Conservation (phyloP, 2,888 invertebrate species). For the Clitarchus hookeri region DNA sequence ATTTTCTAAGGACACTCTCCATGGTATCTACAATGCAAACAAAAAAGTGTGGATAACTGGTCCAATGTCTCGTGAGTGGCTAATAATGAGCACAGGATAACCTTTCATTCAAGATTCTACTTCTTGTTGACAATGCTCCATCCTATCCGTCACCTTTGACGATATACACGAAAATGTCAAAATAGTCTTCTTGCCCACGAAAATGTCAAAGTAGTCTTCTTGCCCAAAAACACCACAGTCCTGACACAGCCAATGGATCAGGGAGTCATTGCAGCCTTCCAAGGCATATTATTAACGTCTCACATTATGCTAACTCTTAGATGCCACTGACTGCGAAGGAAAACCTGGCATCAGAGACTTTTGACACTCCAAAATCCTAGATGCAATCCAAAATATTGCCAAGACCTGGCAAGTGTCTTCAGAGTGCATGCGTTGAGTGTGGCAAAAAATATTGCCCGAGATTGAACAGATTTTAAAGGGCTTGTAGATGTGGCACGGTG, state of each 20-base stretch:
- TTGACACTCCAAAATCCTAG: neutral
- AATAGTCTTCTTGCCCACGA: neutral
- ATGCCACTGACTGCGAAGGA: too few relatives aligned
- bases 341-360: too few relatives aligned
- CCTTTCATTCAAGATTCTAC: neutral
- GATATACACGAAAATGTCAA: neutral
- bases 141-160: neutral
- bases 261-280: neutral
- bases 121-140: neutral
- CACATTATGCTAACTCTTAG: too few relatives aligned
- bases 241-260: neutral
- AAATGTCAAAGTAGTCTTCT: too few relatives aligned
- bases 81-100: neutral
- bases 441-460: neutral
- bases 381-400: neutral
- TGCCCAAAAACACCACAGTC: too few relatives aligned
- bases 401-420: neutral
- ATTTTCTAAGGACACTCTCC: neutral
- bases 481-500: neutral
- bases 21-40: constrained; percentile 19
- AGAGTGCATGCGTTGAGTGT: neutral
- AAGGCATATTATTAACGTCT: neutral
- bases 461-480: neutral
- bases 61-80: neutral
- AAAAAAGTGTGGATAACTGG: constrained; percentile 28